Base-by-base conservation (phyloP, 2,113 vertebrate genomes). In the Alosa alosa region DNA sequence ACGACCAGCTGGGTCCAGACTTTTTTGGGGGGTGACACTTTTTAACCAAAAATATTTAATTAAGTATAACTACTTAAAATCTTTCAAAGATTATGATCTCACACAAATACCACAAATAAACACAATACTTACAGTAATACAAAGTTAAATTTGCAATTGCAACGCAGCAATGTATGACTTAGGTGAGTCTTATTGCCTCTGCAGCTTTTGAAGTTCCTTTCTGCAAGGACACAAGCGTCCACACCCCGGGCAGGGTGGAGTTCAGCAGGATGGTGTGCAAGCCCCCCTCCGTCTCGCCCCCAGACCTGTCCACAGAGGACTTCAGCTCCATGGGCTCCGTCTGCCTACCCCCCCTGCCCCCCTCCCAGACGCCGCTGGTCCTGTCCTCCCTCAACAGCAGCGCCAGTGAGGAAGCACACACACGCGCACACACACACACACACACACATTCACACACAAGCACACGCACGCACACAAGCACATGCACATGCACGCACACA, bases 381-480 rank as follows among this genome's bases (percentile, higher is more conserved):
- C 92, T 95, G 87, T 93, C 95, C 90, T 97, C 97, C 8, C 98
- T 96, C 91, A 93, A 94, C 82, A 92, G 92, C 90, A 95, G 97
- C 83, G 94, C 97, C 83, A 96, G 98, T 99, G 95, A 96, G 95
- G 84, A n/a, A 3, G 44, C 81, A 75, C 15, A 17, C 83, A 52
- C 78, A 41, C 9, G 25, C 57, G 25, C 22, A 64, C 57, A n/a
- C 22, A 6, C 57, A 64, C 57, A 64, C 22, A 64, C 22, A 64
- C 57, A 64, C 57, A 64, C 22, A 8, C 64, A 36, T 25, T 15
- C 64, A 72, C 25, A 36, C 22, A 60, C 55, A 60, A 18, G 20
- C 18, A 60, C 55, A 60, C 55, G 1, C 55, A 60, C n/a, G n/a
- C n/a, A n/a, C n/a, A n/a, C 55, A 60, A 10, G 1, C 55, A 60